Evolutionary conservation across 2,113 vertebrate genomes (phyloP).

Genomic region (Clarias batrachus): DNA sequence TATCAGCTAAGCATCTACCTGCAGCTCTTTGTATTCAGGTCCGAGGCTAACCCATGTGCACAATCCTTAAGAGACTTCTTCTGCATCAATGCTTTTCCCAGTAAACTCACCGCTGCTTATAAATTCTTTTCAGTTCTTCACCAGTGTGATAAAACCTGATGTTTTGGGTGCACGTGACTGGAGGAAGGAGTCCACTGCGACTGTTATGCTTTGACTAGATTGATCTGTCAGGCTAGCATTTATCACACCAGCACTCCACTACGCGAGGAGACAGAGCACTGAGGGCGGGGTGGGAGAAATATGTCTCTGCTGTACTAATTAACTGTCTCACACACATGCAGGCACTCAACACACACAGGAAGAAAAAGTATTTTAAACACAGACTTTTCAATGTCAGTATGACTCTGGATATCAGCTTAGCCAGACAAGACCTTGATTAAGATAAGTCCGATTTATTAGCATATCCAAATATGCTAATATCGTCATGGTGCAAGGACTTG

Average conservation of each 20-base stretch:
- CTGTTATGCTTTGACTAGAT: constrained; percentile 27
- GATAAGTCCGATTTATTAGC: not conserved
- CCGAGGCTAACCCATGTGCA: constrained; percentile 14
- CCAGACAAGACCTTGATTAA: not conserved
- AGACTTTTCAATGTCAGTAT: not conserved
- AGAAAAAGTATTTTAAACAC: not conserved
- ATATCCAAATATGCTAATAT: not conserved
- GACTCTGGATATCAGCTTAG: not conserved
- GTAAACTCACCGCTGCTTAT: not conserved
- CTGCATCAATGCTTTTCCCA: constrained; percentile 4
- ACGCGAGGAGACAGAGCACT: constrained; percentile 31
- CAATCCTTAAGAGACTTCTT: constrained; percentile 17
- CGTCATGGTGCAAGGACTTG: not conserved
- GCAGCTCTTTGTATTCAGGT: constrained; percentile 34
- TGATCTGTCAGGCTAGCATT: constrained; percentile 46
- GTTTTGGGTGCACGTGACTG: constrained; percentile 2
- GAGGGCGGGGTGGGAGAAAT: constrained; percentile 19
- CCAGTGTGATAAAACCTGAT: not conserved
- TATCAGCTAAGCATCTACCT: constrained; percentile 8
- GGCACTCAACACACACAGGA: constrained; percentile 29
- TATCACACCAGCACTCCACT: constrained; percentile 22
- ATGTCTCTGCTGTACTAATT: constrained; percentile 35
- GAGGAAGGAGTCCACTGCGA: not conserved
- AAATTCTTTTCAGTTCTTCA: not conserved
- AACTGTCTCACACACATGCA: constrained; percentile 34